A percentile compares a stretch with the other conserved stretches of the same genome.
phyloP scores from a whole-genome alignment of 2,888 invertebrate species.

The Sarcophaga carnaria region DNA sequence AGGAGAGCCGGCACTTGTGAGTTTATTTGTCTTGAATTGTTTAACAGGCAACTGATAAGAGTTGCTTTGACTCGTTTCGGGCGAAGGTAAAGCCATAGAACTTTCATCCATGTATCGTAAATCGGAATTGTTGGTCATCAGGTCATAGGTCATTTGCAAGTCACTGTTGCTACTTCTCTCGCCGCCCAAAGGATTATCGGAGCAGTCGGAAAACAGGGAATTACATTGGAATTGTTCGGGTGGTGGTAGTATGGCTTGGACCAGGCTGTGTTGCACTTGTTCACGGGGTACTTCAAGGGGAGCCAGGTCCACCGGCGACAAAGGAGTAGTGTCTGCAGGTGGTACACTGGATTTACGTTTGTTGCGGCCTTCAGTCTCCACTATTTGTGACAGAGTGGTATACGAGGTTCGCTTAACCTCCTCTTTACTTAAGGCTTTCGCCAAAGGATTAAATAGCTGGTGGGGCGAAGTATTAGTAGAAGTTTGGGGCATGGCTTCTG shows the following conservation, averaged over 20 bases:
- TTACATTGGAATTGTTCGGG: slow-evolving; percentile 88
- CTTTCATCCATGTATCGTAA: slow-evolving; percentile 95
- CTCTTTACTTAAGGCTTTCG: slow-evolving; percentile 78
- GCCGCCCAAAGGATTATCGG: slow-evolving; percentile 85
- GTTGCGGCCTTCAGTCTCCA: slow-evolving; percentile 76
- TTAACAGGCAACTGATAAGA: slow-evolving; percentile 72
- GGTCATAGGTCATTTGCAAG: slow-evolving; percentile 87
- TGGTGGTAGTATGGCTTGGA: slow-evolving; percentile 88
- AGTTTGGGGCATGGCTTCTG: slow-evolving; percentile 74
- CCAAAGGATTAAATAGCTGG: slow-evolving; percentile 67
- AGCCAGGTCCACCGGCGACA: slow-evolving; percentile 79
- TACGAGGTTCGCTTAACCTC: slow-evolving; percentile 82
- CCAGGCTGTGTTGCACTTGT: slow-evolving; percentile 81
- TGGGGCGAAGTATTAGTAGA: slow-evolving; percentile 69
- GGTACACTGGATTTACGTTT: slow-evolving; percentile 70
- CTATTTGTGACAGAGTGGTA: slow-evolving; percentile 77
- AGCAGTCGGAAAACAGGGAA: slow-evolving; percentile 85
- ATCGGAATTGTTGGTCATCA: slow-evolving; percentile 93
- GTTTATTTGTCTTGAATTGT: slow-evolving; percentile 83
- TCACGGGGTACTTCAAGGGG: slow-evolving; percentile 79
- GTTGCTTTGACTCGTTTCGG: slow-evolving; percentile 80
- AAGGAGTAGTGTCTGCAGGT: slow-evolving; percentile 72
- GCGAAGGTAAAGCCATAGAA: slow-evolving; percentile 90
- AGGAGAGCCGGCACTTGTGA: slow-evolving; percentile 85
- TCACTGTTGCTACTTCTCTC: slow-evolving; percentile 83